phyloP scores from a whole-genome alignment of 2,888 invertebrate genomes.

The Clivina fossor region DNA sequence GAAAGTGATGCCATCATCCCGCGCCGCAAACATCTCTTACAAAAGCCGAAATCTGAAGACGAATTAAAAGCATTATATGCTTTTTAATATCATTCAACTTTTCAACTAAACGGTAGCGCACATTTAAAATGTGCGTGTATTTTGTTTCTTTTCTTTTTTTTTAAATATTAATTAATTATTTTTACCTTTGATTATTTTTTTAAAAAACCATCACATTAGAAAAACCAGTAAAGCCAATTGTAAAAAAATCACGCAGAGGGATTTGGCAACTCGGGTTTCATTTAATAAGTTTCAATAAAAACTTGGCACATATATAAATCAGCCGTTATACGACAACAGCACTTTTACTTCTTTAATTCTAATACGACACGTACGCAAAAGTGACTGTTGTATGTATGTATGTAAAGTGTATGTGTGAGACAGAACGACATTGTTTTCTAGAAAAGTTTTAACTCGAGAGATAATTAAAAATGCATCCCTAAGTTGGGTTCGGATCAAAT shows the following conservation, averaged over 20 bases:
- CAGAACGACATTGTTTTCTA: too few relatives aligned
- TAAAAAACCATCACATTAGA: conserved; percentile 18
- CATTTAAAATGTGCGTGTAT: conserved; percentile 6
- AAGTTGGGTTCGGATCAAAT: conserved; percentile 52
- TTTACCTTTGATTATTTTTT: conserved; percentile 9
- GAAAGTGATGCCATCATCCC: too few relatives aligned
- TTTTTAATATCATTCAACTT: conserved; percentile 10
- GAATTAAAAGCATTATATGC: conserved; percentile 19
- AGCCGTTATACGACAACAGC: conserved; percentile 1
- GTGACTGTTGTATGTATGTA: too few relatives aligned
- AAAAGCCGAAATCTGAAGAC: conserved; percentile 24
- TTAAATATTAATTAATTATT: conserved; percentile 9
- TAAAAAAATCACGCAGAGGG: conserved; percentile 24
- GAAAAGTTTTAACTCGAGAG: too few relatives aligned
- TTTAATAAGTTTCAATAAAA: too few relatives aligned
- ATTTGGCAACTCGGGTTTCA: neutral
- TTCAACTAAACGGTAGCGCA: conserved; percentile 4
- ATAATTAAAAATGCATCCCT: conserved; percentile 33
- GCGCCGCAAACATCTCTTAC: conserved; percentile 13
- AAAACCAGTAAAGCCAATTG: conserved; percentile 21
- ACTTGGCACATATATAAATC: conserved; percentile 15
- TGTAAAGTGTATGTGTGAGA: too few relatives aligned
- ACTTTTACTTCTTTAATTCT: too few relatives aligned
- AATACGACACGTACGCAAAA: too few relatives aligned
- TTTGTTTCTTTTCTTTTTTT: too few relatives aligned